phyloP scores from a whole-genome alignment of 2,888 invertebrate species.

The Uloborus plumipes region DNA sequence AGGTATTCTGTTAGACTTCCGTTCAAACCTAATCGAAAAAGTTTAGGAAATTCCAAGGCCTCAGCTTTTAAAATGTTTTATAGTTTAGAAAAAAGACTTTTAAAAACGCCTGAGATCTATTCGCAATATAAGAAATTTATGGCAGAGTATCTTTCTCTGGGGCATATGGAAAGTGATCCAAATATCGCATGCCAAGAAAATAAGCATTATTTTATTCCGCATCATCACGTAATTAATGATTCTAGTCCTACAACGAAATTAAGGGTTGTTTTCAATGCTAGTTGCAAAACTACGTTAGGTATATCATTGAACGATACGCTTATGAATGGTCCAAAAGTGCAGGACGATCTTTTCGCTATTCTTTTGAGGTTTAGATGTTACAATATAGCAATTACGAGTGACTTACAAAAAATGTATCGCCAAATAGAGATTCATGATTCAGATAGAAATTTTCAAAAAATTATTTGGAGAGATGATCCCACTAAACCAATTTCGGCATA shows the following conservation, averaged over 20 bases:
- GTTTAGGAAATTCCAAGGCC: background rate
- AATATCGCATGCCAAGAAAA: no score
- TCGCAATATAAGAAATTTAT: background rate
- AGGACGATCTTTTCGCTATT: background rate
- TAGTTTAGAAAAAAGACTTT: background rate
- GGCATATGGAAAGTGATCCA: no score
- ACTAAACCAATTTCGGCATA: slow-evolving; percentile 14
- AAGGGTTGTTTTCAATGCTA: slow-evolving; percentile 1
- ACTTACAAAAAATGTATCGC: slow-evolving; percentile 18
- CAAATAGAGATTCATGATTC: slow-evolving; percentile 5
- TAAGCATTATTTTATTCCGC: background rate
- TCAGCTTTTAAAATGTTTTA: no score
- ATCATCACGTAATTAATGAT: background rate
- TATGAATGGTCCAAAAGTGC: background rate
- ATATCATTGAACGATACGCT: slow-evolving; percentile 5
- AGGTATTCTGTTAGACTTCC: slow-evolving; percentile 6
- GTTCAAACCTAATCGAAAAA: background rate
- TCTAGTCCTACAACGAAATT: background rate
- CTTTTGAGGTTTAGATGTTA: background rate
- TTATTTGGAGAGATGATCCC: background rate
- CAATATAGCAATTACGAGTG: background rate
- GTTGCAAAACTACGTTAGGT: background rate
- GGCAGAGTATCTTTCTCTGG: background rate
- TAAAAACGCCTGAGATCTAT: no score
- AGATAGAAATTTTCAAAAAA: slow-evolving; percentile 5